phyloP scores from a whole-genome alignment of 2,888 invertebrate genomes.

The Megalurothrips usitatus region DNA sequence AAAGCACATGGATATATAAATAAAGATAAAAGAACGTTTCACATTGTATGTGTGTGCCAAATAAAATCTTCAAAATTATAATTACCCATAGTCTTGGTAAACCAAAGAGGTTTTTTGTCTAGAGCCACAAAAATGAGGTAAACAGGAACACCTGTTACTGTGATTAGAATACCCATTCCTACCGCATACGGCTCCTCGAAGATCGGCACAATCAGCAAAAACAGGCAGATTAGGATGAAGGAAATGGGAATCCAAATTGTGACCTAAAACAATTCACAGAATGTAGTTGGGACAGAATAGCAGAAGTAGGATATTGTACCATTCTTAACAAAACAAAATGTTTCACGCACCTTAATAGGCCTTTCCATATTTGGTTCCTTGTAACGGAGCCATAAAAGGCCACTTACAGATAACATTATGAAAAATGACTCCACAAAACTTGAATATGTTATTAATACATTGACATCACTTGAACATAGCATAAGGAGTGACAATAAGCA shows the following conservation, averaged over 20 bases:
- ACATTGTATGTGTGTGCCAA: constrained; percentile 38
- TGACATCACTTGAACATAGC: constrained; percentile 78
- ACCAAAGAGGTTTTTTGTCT: constrained; percentile 59
- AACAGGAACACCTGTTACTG: constrained; percentile 76
- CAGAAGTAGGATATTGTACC: neutral
- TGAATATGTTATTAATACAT: constrained; percentile 82
- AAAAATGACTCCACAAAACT: constrained; percentile 91
- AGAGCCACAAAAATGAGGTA: constrained; percentile 69
- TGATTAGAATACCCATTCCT: constrained; percentile 70
- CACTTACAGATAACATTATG: constrained; percentile 79
- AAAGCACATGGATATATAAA: constrained; percentile 42
- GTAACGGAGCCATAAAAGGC: constrained; percentile 77
- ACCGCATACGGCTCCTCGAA: constrained; percentile 76
- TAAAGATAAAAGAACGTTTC: constrained; percentile 33
- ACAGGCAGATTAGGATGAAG: constrained; percentile 71
- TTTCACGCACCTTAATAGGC: constrained; percentile 69
- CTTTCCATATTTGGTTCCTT: constrained; percentile 71
- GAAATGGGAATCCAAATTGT: constrained; percentile 67
- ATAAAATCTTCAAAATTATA: constrained; percentile 8
- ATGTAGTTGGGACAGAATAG: constrained; percentile 28
- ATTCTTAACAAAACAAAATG: neutral
- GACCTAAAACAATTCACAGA: constrained; percentile 52
- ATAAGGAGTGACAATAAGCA: constrained; percentile 77
- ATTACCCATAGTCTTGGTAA: constrained; percentile 59
- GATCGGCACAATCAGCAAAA: constrained; percentile 73